These are phyloP conservation scores for Tetramorium simillimum DNA, from an alignment of 1,140 invertebrate genomes.

Conservation along the genomic window DNA sequence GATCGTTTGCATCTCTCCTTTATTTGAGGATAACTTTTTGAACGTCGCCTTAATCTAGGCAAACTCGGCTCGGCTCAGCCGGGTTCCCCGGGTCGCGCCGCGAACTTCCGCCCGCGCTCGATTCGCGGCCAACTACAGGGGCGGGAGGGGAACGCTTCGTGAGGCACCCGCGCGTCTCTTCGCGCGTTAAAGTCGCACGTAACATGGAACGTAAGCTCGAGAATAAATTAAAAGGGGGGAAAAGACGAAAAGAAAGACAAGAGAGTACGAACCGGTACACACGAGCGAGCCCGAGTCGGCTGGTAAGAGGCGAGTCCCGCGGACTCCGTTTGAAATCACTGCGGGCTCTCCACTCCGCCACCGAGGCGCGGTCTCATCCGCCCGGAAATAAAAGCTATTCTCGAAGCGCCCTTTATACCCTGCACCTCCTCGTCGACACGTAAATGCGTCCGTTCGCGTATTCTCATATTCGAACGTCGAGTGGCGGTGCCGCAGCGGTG, in stretches of 20 bases:
- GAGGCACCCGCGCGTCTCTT: neutral
- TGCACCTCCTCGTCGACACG: no score
- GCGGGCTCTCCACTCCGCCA: no score
- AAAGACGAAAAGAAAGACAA: neutral
- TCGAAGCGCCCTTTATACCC: no score
- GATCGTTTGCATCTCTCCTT: constrained; percentile 70
- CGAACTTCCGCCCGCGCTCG: neutral
- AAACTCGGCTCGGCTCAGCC: constrained; percentile 50
- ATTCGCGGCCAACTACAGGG: neutral
- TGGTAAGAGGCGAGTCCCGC: neutral
- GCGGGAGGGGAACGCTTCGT: no score
- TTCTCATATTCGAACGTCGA: no score
- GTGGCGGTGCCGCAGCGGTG: no score
- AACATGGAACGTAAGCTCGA: neutral
- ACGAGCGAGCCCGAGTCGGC: neutral
- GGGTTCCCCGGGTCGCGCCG: constrained; percentile 55
- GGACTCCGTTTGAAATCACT: neutral
- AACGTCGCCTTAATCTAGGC: constrained; percentile 68
- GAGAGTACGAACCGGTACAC: neutral
- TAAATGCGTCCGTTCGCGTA: no score
- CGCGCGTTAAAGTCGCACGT: neutral
- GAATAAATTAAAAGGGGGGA: neutral
- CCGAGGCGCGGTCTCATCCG: no score
- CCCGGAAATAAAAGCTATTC: no score
- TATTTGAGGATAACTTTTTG: constrained; percentile 71